Percentiles rank a stretch among this genome's conserved stretches.
Conservation (phyloP, 2,113 vertebrate genomes). For the Benitochromis conjunctus region DNA sequence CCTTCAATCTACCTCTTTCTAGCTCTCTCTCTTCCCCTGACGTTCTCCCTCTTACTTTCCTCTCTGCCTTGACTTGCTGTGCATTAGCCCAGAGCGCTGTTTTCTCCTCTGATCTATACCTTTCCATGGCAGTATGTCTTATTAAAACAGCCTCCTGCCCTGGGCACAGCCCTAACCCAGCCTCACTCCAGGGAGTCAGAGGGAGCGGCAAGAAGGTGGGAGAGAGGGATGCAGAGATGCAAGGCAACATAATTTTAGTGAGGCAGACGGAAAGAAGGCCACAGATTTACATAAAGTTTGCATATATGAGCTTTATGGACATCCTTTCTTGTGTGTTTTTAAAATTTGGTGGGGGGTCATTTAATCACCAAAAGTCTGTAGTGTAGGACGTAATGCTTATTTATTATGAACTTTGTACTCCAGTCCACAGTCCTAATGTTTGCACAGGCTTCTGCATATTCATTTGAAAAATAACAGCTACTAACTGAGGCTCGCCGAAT, state of each 20-base stretch:
- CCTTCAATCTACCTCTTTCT: conserved; percentile 25
- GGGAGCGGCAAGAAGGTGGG: background rate
- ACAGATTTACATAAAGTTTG: background rate
- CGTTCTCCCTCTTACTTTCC: background rate
- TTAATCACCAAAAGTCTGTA: background rate
- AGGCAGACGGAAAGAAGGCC: background rate
- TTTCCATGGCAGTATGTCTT: conserved; percentile 48
- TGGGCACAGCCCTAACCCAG: conserved; percentile 30
- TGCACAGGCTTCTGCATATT: background rate
- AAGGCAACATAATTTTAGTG: background rate
- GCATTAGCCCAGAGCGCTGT: conserved; percentile 32
- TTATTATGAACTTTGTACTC: no score
- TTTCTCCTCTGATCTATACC: conserved; percentile 59
- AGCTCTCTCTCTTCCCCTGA: background rate
- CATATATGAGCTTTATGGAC: background rate
- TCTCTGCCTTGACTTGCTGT: conserved; percentile 12
- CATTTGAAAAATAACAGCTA: background rate
- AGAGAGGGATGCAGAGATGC: background rate
- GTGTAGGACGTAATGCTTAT: background rate
- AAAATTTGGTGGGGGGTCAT: background rate
- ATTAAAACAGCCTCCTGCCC: conserved; percentile 57
- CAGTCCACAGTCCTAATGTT: background rate
- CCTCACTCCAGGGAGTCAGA: conserved; percentile 7
- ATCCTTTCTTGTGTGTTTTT: background rate
- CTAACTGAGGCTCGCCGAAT: rapidly evolving